A percentile compares a stretch with the other conserved stretches of the same genome.
phyloP scores from a whole-genome alignment of 1,140 invertebrate genomes.

The Pseudomyrmex flavicornis region DNA sequence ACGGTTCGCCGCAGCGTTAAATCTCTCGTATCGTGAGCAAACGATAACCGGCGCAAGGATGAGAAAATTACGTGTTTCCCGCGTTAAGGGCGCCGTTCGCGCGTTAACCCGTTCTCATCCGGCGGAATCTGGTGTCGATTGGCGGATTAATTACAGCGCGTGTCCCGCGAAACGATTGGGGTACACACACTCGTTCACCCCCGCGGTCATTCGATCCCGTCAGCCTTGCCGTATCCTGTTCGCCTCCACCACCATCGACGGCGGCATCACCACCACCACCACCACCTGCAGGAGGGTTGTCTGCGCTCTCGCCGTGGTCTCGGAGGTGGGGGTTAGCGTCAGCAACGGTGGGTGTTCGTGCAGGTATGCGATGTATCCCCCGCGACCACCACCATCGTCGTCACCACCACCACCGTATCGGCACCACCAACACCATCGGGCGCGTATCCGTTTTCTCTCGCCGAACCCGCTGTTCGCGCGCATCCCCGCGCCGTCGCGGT shows the following conservation, averaged over 20 bases:
- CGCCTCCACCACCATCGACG: neutral
- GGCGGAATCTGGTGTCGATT: slow-evolving; percentile 49
- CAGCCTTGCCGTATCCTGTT: slow-evolving; percentile 38
- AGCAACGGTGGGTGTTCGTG: slow-evolving; percentile 53
- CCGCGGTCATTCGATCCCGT: neutral
- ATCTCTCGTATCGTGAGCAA: neutral
- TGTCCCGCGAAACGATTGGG: slow-evolving; percentile 21
- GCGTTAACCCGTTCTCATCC: slow-evolving; percentile 42
- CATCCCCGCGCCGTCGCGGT: neutral
- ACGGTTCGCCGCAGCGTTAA: neutral
- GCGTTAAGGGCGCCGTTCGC: neutral
- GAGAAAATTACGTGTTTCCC: neutral
- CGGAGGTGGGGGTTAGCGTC: slow-evolving; percentile 49
- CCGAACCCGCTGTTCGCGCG: neutral
- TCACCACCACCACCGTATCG: neutral
- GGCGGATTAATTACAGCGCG: slow-evolving; percentile 52
- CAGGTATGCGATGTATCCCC: slow-evolving; percentile 44
- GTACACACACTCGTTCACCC: neutral
- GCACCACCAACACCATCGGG: neutral
- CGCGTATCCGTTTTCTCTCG: neutral
- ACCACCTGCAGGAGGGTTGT: slow-evolving; percentile 38
- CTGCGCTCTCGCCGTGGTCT: slow-evolving; percentile 31
- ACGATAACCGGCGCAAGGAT: slow-evolving; percentile 11
- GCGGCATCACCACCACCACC: neutral
- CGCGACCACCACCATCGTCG: neutral